Base-by-base conservation (phyloP, 2,113 vertebrate genomes). In the Myotis yumanensis region DNA sequence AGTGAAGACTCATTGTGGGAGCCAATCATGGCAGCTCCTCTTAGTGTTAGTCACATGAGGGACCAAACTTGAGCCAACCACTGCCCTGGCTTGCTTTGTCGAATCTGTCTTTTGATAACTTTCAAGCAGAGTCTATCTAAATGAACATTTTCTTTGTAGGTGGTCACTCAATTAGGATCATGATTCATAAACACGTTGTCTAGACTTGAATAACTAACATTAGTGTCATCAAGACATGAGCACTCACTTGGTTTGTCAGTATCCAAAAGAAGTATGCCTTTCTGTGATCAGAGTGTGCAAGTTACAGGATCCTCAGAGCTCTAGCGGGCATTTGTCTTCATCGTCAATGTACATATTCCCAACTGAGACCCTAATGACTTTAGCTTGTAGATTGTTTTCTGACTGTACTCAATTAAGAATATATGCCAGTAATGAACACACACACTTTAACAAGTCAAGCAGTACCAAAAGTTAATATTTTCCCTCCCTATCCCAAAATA, bases 111-210 rank as follows among this genome's bases (percentile, higher is more conserved):
- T 97, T 90, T 10, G 12, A 72, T 93, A 57, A 69, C 64, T 76
- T 91, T 48, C 10, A 93, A 71, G 30, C 12, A 17, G 17, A 59
- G 48, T 94, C 93, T 66, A 48, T 54, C 80, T 35, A 32, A 66
- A 72, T 11, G 40, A 89, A 6, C 30, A 69, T 84, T 89, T 73
- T 64, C 72, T 84, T 80, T 72, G 59, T 71, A 37, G 52, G 22
- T 80, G 25, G 37, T 84, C 89, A 87, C 28, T 91, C 48, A 82
- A 51, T 28, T 52, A 81, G 48, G 52, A 72, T 81, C 30, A 37
- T 87, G 35, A 59, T 52, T 96, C 79, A 64, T 76, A 62, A 84
- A 80, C 59, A 82, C 37, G 62, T 95, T 94, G 71, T 76, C 72
- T 22, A 85, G 57, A 81, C 25, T 68, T 80, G 5, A 71, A 86